Conservation (phyloP, 2,797 vertebrate species). For the Malurus splendens region DNA sequence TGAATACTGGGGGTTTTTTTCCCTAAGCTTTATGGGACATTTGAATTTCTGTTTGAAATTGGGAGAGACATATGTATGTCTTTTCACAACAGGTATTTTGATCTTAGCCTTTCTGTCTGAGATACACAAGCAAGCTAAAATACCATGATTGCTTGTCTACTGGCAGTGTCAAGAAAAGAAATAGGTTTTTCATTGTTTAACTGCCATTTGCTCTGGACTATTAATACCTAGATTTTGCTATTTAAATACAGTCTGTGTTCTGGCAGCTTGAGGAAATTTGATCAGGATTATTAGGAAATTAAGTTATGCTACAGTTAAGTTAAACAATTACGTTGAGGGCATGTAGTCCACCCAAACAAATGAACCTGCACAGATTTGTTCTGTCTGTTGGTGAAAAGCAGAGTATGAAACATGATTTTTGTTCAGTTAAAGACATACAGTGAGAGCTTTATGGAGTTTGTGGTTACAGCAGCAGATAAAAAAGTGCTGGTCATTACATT, state of each 20-base stretch:
- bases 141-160: not conserved
- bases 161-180: not conserved
- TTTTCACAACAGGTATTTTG: not conserved
- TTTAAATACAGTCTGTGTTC: constrained; percentile 23
- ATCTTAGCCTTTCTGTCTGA: not conserved
- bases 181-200: not conserved
- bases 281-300: constrained; percentile 44
- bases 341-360: not conserved
- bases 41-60: constrained; percentile 1
- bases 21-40: not conserved
- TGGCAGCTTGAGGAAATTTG: constrained; percentile 26
- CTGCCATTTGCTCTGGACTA: not conserved
- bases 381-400: not conserved
- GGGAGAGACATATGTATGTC: not conserved
- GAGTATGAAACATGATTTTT: not conserved
- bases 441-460: not conserved
- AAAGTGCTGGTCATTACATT: not conserved
- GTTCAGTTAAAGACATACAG: not conserved
- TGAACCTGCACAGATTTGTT: not conserved
- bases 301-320: not conserved
- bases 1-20: not conserved
- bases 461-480: not conserved
- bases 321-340: not conserved
- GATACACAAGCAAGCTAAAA: not conserved
- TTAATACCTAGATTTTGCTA: not conserved